Evolutionary conservation across 2,797 vertebrate species (phyloP).

Genomic region (Cirrhinus mrigala): DNA sequence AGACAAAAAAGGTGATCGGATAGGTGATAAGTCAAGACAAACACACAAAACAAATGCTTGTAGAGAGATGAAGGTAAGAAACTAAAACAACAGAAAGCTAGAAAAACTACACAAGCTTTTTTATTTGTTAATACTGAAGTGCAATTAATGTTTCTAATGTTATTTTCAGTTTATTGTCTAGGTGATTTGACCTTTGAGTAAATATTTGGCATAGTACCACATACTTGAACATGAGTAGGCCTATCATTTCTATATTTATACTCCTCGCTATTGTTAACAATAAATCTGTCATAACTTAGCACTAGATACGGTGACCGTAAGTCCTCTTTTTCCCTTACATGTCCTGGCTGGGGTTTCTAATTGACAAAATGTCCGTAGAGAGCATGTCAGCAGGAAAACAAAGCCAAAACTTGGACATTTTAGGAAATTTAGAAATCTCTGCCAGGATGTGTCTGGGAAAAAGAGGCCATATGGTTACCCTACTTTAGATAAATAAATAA

Average conservation of each 20-base stretch:
- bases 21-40: background rate
- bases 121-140: background rate
- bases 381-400: background rate
- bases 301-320: background rate
- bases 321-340: background rate
- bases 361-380: background rate
- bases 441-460: background rate
- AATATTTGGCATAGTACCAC: background rate
- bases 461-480: background rate
- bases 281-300: background rate
- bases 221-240: background rate
- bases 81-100: background rate
- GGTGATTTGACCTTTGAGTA: background rate
- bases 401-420: background rate
- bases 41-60: background rate
- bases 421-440: background rate
- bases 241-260: background rate
- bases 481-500: conserved; percentile 9
- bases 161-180: background rate
- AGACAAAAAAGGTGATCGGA: background rate
- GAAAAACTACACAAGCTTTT: background rate
- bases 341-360: background rate
- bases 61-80: background rate
- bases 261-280: background rate
- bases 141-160: background rate